Conservation (phyloP, 2,888 invertebrate genomes). For the Suillia variegata region DNA sequence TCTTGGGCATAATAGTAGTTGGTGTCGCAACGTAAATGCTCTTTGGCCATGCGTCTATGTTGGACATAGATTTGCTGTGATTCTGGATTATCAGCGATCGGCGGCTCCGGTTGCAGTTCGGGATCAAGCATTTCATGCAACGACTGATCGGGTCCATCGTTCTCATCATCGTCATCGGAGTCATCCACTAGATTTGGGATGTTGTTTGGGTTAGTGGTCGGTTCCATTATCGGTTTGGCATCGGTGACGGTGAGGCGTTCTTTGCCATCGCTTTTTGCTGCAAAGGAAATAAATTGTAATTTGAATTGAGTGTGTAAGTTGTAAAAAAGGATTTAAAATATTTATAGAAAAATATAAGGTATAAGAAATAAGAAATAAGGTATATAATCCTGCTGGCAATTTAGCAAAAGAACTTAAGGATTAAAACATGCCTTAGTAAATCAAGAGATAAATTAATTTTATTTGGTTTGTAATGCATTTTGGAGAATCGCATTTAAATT, state of each 20-base stretch:
- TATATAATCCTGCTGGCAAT: no score
- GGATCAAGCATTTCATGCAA: constrained; percentile 79
- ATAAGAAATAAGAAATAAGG: not conserved
- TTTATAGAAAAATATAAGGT: not conserved
- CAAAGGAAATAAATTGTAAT: constrained; percentile 10
- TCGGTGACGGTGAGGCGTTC: constrained; percentile 59
- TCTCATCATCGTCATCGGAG: constrained; percentile 36
- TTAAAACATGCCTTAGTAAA: no score
- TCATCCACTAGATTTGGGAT: constrained; percentile 28
- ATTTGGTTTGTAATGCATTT: no score
- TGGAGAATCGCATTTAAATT: no score
- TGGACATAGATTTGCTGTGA: constrained; percentile 87
- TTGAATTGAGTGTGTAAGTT: not conserved
- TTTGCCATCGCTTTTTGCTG: constrained; percentile 61
- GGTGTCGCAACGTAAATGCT: constrained; percentile 87
- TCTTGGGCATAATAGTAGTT: constrained; percentile 82
- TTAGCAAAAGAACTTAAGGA: no score
- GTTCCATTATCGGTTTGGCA: constrained; percentile 48
- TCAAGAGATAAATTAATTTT: no score
- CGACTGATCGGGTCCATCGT: constrained; percentile 59
- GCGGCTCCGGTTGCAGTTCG: constrained; percentile 81
- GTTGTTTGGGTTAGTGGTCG: constrained; percentile 15
- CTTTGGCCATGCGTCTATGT: constrained; percentile 85
- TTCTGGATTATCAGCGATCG: constrained; percentile 76
- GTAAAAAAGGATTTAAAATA: not conserved